phyloP scores from a whole-genome alignment of 92 coral and sea anemone species.

The Pocillopora meandrina region DNA sequence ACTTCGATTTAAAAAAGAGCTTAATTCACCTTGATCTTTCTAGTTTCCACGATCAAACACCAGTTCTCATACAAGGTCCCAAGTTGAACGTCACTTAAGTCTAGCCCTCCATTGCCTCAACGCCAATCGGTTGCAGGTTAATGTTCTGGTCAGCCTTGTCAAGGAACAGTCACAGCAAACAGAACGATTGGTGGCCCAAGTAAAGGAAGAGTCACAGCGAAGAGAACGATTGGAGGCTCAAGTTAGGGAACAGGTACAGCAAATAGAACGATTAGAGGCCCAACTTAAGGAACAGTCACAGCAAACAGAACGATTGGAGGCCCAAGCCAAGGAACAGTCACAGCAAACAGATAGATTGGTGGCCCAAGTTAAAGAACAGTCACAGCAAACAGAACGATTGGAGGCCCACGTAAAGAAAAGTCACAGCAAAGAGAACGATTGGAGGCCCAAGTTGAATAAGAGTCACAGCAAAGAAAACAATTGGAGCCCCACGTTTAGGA shows the following conservation, averaged over 20 bases:
- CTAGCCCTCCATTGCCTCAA: slow-evolving; percentile 1
- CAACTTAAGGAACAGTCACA: neutral
- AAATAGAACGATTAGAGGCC: neutral
- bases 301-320: too few species aligned
- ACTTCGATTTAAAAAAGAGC: neutral
- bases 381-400: too few species aligned
- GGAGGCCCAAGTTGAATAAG: neutral
- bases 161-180: neutral
- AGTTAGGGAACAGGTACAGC: neutral
- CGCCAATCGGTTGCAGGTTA: neutral
- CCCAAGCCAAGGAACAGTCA: too few species aligned
- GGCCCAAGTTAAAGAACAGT: too few species aligned
- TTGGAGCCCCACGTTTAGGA: too few species aligned
- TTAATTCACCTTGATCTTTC: neutral
- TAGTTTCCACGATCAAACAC: slow-evolving; percentile 46
- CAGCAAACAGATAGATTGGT: neutral
- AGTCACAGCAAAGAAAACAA: neutral
- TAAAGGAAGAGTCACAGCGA: too few species aligned
- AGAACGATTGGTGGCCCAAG: too few species aligned
- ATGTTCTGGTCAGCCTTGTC: too few species aligned
- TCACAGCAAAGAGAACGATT: too few species aligned
- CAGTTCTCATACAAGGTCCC: neutral
- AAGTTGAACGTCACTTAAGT: neutral
- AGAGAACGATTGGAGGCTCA: too few species aligned
- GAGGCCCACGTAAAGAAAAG: too few species aligned